A percentile compares a stretch with the other conserved stretches of the same genome.
phyloP scores from a whole-genome alignment of 2,888 invertebrate species.

The Cataglyphis altisquamis region DNA sequence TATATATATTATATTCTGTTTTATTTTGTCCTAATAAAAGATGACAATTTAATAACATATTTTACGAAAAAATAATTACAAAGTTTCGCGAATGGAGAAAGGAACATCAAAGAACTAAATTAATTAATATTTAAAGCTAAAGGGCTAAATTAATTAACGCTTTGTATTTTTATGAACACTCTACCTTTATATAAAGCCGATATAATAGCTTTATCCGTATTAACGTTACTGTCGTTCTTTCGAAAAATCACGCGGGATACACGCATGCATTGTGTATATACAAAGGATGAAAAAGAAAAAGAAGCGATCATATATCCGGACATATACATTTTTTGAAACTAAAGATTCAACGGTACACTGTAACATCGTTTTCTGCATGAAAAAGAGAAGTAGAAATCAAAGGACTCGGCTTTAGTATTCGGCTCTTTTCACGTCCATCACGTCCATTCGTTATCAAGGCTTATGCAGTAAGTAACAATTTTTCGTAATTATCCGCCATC shows the following conservation, averaged over 20 bases:
- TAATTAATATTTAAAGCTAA: constrained; percentile 22
- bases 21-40: neutral
- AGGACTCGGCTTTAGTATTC: constrained; percentile 37
- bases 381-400: constrained; percentile 39
- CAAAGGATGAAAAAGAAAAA: neutral
- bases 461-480: constrained; percentile 32
- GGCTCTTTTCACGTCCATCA: constrained; percentile 49
- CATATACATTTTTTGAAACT: constrained; percentile 47
- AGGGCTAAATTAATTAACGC: constrained; percentile 46
- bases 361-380: constrained; percentile 48
- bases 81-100: constrained; percentile 13
- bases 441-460: constrained; percentile 45
- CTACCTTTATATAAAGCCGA: constrained; percentile 30
- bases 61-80: constrained; percentile 26
- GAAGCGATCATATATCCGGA: constrained; percentile 24
- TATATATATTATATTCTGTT: neutral
- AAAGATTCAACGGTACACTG: constrained; percentile 42
- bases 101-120: constrained; percentile 23
- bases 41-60: neutral
- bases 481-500: constrained; percentile 40
- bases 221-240: constrained; percentile 50
- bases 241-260: constrained; percentile 27
- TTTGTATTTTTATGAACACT: constrained; percentile 45
- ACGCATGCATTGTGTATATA: neutral
- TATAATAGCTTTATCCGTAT: constrained; percentile 50